Conservation (phyloP, 2,113 vertebrate species). For the Poeciliopsis prolifica region DNA sequence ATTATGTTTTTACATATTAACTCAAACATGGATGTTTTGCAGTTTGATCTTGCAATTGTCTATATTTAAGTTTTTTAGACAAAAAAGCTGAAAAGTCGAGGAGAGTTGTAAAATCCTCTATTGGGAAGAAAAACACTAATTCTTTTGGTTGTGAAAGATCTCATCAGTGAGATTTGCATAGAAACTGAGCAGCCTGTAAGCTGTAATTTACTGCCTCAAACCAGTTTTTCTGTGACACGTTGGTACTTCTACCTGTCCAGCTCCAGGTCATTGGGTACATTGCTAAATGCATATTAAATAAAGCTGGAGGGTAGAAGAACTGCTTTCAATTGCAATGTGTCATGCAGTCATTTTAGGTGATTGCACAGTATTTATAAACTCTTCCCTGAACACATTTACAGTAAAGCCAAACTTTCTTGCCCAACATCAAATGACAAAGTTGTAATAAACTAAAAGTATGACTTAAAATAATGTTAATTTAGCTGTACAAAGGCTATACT, state of each 20-base stretch:
- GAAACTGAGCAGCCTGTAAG: conserved; percentile 22
- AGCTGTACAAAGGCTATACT: not conserved
- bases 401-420: not conserved
- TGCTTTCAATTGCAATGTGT: not conserved
- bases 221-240: conserved; percentile 61
- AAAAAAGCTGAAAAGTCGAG: too few species aligned
- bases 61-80: too few species aligned
- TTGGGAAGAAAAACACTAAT: too few species aligned
- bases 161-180: conserved; percentile 23
- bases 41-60: too few species aligned
- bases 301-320: not conserved
- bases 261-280: conserved; percentile 5
- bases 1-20: too few species aligned
- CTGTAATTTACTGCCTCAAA: conserved; percentile 53
- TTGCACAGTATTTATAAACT: not conserved
- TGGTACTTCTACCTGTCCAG: conserved; percentile 15
- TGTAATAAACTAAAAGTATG: not conserved
- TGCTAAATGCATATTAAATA: not conserved
- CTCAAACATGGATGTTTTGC: too few species aligned
- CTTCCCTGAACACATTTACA: not conserved
- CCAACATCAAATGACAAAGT: not conserved
- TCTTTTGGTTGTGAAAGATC: not conserved
- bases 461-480: not conserved
- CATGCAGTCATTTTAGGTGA: not conserved
- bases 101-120: too few species aligned